Base-by-base conservation (phyloP, 2,113 vertebrate species). In the Paramisgurnus dabryanus region DNA sequence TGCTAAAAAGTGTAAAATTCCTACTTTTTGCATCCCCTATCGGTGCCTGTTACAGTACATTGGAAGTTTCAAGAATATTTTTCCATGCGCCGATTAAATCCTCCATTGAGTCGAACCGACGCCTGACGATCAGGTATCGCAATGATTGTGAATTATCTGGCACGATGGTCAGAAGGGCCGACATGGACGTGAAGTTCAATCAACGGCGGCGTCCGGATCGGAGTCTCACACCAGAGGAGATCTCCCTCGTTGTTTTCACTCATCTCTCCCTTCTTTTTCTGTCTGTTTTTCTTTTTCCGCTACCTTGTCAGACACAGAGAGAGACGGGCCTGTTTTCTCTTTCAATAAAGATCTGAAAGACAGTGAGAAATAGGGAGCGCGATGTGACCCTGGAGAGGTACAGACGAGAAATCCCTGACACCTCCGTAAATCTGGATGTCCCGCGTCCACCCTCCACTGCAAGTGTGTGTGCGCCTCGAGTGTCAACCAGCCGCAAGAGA, bases 351-450 rank as follows among this genome's bases (percentile, higher is more conserved):
- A 82, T 81, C 64, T 72, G 80, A 76, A 78, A 77, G 71, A 79
- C 3, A 55, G 45, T 43, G 67, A 45, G 58, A 50, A 61, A 41
- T 40, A 64, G 60, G 47, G 47, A 60, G 18, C 50, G 11, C 63
- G 70, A 81, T 74, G 69, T 57, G 80, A 68, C 73, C 83, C 85
- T 65, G 53, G 83, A 82, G 82, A 84, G 68, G 8, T 17, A 67
- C 55, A 75, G 82, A 85, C 49, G 63, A 85, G 85, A 85, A 84
- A 79, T 84, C 82, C 79, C 81, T 83, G 83, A 81, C 80, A 81
- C 84, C 78, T 70, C 86, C 80, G 79, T 87, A 87, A 82, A 84
- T 85, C 84, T 81, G 77, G 55, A 64, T 81, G 75, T 82, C 77
- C 80, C 39, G 71, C 68, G 80, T 81, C 76, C 50, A 67, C 76